These are phyloP conservation scores for Petrocephalus sullivani DNA, from an alignment of 2,797 vertebrate genomes.

Conservation along the genomic window DNA sequence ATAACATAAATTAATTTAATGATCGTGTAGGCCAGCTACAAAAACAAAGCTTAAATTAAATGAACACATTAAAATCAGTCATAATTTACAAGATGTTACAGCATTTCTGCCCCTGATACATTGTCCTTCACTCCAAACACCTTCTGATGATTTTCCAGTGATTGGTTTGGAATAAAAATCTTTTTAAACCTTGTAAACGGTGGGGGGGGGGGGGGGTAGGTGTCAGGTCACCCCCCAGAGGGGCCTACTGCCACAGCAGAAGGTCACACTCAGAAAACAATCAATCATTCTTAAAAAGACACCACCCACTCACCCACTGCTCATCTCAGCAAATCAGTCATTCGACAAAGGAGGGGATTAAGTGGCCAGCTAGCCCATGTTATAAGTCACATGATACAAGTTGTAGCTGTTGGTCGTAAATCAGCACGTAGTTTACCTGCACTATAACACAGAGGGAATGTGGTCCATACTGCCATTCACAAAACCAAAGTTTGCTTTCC, in stretches of 20 bases:
- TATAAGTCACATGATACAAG: slow-evolving; percentile 8
- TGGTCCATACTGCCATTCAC: not conserved
- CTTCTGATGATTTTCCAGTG: slow-evolving; percentile 59
- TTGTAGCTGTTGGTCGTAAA: not conserved
- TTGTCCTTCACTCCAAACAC: slow-evolving; percentile 66
- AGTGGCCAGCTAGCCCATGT: not conserved
- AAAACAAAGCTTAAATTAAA: slow-evolving; percentile 62
- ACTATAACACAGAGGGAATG: not conserved
- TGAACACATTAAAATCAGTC: slow-evolving; percentile 61
- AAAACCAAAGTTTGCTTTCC: not conserved
- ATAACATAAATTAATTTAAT: slow-evolving; percentile 94
- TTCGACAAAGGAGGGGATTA: not conserved
- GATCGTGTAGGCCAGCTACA: slow-evolving; percentile 98
- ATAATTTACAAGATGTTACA: slow-evolving; percentile 60
- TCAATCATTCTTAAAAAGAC: not conserved
- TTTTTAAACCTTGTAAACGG: slow-evolving; percentile 51
- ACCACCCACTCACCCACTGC: not conserved
- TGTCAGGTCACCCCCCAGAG: not conserved
- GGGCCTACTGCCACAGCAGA: not conserved
- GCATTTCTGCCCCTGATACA: slow-evolving; percentile 52
- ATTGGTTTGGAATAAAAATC: slow-evolving; percentile 40
- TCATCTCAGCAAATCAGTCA: not conserved
- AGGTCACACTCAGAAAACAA: not conserved
- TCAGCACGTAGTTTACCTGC: not conserved
- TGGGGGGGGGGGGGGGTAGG: slow-evolving; percentile 29